phyloP scores from a whole-genome alignment of 2,888 invertebrate species.

The Copidosoma aretas region DNA sequence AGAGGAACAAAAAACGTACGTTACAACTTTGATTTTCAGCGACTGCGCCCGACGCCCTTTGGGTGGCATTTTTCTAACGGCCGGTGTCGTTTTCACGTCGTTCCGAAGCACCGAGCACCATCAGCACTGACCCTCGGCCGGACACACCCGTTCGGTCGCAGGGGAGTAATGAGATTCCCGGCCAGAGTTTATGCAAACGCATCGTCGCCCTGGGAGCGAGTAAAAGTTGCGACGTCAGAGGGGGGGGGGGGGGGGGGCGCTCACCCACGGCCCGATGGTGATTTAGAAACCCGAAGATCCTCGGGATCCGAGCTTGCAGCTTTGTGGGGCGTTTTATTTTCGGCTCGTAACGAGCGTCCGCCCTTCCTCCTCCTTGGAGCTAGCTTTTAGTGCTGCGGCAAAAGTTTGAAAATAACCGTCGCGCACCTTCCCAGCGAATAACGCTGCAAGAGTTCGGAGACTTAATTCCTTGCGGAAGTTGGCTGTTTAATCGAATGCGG shows the following conservation, averaged over 20 bases:
- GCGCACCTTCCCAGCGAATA: too few species aligned
- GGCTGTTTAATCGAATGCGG: too few species aligned
- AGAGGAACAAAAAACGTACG: too few species aligned
- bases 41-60: not conserved
- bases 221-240: not conserved
- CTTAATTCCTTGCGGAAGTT: too few species aligned
- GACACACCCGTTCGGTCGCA: not conserved
- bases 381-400: not conserved
- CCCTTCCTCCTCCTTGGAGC: not conserved
- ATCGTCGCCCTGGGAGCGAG: conserved; percentile 1
- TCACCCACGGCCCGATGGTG: not conserved
- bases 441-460: too few species aligned
- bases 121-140: not conserved
- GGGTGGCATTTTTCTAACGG: too few species aligned
- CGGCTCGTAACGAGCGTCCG: conserved; percentile 1
- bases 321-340: not conserved
- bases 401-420: too few species aligned
- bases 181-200: conserved; percentile 10
- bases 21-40: too few species aligned
- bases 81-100: not conserved
- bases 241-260: not conserved
- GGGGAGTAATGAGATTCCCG: conserved; percentile 19
- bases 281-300: not conserved
- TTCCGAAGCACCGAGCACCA: not conserved
- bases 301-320: not conserved